Evolutionary conservation across 2,113 vertebrate species (phyloP).

Genomic region (Spilogale gracilis): DNA sequence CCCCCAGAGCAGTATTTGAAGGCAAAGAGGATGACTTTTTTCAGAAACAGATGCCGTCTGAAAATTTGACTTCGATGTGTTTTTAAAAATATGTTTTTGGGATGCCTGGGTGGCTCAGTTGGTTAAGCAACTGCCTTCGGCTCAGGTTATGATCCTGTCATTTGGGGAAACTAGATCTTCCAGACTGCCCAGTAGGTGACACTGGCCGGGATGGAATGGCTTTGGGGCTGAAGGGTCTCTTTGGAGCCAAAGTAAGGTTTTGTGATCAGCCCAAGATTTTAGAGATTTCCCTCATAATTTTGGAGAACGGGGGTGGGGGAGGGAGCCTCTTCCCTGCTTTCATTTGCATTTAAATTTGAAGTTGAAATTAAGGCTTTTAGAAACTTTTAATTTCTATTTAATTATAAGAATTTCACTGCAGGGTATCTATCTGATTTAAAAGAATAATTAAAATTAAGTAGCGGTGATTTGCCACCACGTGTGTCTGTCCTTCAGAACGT

Average conservation of each 20-base stretch:
- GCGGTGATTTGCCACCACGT: constrained; percentile 91
- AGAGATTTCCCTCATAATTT: constrained; percentile 64
- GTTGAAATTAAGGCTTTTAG: constrained; percentile 89
- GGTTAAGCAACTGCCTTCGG: too few species aligned
- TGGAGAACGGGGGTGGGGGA: background rate
- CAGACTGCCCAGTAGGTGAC: too few species aligned
- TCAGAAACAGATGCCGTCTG: background rate
- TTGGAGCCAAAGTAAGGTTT: background rate
- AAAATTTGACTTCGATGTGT: background rate
- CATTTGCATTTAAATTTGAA: constrained; percentile 91
- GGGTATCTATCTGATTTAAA: constrained; percentile 94
- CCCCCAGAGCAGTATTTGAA: background rate
- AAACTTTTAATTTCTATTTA: constrained; percentile 94
- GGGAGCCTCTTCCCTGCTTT: constrained; percentile 52
- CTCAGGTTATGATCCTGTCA: background rate
- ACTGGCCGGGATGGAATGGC: background rate
- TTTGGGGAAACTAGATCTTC: background rate
- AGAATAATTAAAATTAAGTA: constrained; percentile 99
- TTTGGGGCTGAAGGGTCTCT: background rate
- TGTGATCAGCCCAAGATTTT: background rate
- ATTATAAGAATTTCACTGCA: constrained; percentile 92
- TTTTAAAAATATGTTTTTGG: background rate
- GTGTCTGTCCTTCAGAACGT: constrained; percentile 92
- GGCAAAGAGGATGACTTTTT: background rate
- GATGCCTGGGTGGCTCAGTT: too few species aligned